Evolutionary conservation across 2,113 vertebrate genomes (phyloP).

Genomic region (Anhinga rufa): DNA sequence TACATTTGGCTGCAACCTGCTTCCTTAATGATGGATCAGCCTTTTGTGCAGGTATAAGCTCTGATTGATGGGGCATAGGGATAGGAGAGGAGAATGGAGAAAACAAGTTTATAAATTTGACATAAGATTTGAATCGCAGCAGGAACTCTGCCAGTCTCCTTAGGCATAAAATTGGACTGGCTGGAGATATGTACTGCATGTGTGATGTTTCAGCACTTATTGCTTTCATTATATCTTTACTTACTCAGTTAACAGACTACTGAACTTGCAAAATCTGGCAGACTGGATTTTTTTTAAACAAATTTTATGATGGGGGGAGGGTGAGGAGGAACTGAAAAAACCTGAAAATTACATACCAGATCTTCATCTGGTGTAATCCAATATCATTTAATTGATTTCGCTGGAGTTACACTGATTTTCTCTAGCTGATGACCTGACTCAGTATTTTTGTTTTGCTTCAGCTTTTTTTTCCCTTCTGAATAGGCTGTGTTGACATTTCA

Average conservation of each 20-base stretch:
- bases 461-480: not conserved
- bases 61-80: slow-evolving; percentile 47
- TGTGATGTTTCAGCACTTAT: slow-evolving; percentile 34
- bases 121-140: slow-evolving; percentile 57
- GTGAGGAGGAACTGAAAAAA: not conserved
- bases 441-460: not conserved
- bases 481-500: not conserved
- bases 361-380: not conserved
- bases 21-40: slow-evolving; percentile 55
- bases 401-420: not conserved
- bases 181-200: slow-evolving; percentile 5
- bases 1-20: slow-evolving; percentile 56
- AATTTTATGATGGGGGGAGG: not conserved
- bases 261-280: slow-evolving; percentile 30
- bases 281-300: not conserved
- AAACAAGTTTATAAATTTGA: slow-evolving; percentile 71
- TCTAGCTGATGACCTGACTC: not conserved
- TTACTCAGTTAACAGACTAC: slow-evolving; percentile 33
- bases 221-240: slow-evolving; percentile 47
- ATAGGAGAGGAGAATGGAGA: slow-evolving; percentile 32
- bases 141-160: slow-evolving; percentile 47
- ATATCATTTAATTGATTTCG: not conserved
- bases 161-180: slow-evolving; percentile 57
- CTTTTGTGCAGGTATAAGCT: slow-evolving; percentile 54
- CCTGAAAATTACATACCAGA: not conserved